Percentiles rank a stretch among this genome's conserved stretches.
Conservation (phyloP, 1,140 invertebrate species). For the Limonius californicus region DNA sequence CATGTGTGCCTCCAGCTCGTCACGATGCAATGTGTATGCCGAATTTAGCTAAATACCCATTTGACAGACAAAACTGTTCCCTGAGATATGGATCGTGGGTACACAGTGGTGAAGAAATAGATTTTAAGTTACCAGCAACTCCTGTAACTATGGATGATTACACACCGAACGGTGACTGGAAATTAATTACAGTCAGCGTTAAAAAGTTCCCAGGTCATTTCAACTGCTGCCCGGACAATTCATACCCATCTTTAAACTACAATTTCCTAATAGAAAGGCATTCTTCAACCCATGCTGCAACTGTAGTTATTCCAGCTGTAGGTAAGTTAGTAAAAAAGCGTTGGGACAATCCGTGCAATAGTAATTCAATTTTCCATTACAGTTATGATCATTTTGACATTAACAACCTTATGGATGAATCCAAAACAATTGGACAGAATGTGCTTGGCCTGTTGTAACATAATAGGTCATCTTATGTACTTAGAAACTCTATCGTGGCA, state of each 20-base stretch:
- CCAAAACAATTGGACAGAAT: constrained; percentile 48
- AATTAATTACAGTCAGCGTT: constrained; percentile 38
- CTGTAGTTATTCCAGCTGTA: constrained; percentile 49
- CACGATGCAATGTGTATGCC: constrained; percentile 51
- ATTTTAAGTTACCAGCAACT: constrained; percentile 41
- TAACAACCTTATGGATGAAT: constrained; percentile 49
- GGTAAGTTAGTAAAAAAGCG: too few species aligned
- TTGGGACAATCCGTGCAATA: background rate
- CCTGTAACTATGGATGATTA: constrained; percentile 37
- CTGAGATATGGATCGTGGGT: constrained; percentile 56
- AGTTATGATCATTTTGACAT: constrained; percentile 50
- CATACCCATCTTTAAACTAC: constrained; percentile 49
- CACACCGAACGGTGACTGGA: constrained; percentile 43
- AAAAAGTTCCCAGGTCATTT: constrained; percentile 41
- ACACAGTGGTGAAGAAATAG: constrained; percentile 56
- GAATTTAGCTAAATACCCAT: constrained; percentile 51
- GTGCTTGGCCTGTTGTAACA: constrained; percentile 46
- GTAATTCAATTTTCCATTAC: constrained; percentile 24
- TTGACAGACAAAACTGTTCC: constrained; percentile 53
- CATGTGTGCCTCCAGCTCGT: constrained; percentile 49
- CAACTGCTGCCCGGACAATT: constrained; percentile 48
- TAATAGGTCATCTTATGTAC: constrained; percentile 50
- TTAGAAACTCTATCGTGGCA: constrained; percentile 47
- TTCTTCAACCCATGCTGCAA: constrained; percentile 40
- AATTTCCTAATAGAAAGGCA: constrained; percentile 49